A percentile compares a stretch with the other conserved stretches of the same genome.
Conservation (phyloP, 2,888 invertebrate species). For the Eupithecia tripunctaria region DNA sequence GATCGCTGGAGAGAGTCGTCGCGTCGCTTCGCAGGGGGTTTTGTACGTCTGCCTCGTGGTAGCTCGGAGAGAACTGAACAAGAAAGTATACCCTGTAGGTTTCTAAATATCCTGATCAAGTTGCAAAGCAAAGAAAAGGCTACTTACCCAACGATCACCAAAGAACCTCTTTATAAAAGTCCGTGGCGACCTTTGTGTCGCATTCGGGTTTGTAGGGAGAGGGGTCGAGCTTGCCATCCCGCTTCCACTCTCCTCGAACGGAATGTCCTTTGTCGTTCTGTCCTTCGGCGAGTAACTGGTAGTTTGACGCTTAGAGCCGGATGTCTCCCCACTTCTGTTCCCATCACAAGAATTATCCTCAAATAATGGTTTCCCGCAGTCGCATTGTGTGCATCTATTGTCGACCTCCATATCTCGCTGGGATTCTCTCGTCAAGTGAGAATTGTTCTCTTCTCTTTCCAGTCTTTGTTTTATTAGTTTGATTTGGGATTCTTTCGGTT, state of each 20-base stretch:
- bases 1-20: conserved; percentile 9
- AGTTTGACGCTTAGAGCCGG: conserved; percentile 40
- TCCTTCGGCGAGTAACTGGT: not conserved
- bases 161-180: not conserved
- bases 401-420: conserved; percentile 15
- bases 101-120: not conserved
- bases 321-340: conserved; percentile 44
- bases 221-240: not conserved
- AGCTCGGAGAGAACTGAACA: conserved; percentile 21
- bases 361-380: not conserved
- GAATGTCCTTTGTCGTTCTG: not conserved
- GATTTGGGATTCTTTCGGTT: conserved; percentile 59
- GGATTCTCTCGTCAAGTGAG: conserved; percentile 21
- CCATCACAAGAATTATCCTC: conserved; percentile 1
- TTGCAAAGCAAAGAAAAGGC: not conserved
- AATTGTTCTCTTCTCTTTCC: conserved; percentile 34
- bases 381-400: conserved; percentile 8
- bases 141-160: not conserved
- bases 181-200: not conserved
- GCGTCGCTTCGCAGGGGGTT: conserved; percentile 46
- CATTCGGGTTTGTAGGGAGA: not conserved
- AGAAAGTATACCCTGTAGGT: not conserved
- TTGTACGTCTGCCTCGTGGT: conserved; percentile 48
- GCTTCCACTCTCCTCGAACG: not conserved
- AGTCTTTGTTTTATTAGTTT: conserved; percentile 49